Conservation (phyloP, 2,797 vertebrate genomes). For the Aratinga solstitialis region DNA sequence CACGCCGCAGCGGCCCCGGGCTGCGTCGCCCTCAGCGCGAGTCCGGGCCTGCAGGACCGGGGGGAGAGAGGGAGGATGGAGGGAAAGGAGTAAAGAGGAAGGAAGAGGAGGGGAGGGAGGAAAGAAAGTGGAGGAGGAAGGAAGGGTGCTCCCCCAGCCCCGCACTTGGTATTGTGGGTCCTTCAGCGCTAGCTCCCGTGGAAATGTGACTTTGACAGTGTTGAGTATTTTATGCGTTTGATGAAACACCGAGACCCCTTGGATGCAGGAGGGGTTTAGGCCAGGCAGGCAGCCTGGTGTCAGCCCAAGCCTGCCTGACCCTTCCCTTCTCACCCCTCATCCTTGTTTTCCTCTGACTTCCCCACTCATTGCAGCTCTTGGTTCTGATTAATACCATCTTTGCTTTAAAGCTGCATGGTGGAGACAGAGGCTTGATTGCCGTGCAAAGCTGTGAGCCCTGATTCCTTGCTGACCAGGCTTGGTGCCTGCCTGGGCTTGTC, state of each 20-base stretch:
- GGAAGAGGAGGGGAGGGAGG: neutral
- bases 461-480: neutral
- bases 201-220: neutral
- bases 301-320: neutral
- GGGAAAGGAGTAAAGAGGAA: neutral
- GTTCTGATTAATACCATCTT: neutral
- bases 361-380: neutral
- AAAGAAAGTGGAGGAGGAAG: too few relatives aligned
- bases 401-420: rapidly evolving
- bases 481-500: neutral
- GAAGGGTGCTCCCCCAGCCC: neutral
- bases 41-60: neutral
- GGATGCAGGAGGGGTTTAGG: neutral
- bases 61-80: neutral
- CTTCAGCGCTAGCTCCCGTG: neutral
- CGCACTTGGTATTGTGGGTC: neutral
- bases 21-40: neutral
- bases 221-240: neutral
- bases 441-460: neutral
- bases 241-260: neutral
- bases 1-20: neutral
- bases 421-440: neutral
- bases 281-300: neutral
- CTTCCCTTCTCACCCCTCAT: neutral
- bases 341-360: neutral